Evolutionary conservation across 1,140 invertebrate species (phyloP), one percentile per base, ranked within the genome.

Genomic region (Mya arenaria): DNA sequence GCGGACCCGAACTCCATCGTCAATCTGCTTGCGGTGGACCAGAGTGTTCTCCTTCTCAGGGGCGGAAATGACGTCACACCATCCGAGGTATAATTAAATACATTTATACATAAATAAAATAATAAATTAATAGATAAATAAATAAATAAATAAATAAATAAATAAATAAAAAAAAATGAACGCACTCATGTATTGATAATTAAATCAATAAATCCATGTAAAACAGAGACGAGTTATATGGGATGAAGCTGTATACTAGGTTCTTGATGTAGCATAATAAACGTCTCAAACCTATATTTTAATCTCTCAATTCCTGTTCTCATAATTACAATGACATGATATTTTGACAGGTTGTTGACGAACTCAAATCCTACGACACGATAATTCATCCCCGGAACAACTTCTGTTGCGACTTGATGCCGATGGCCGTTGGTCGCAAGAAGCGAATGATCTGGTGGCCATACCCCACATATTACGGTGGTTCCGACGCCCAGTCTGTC

Each of bases 1-100:
- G 95, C 97, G 0, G 96, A 96, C 89, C 96, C 97, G 4, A 96
- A 97, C 90, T 98, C 97, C 0, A 96, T 96, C 87, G 95, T 99
- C 78, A 97, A 96, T 66, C 90, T 99, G n/a, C 94, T 98, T 88
- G 96, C 96, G 3, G 95, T 99, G 15, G 98, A 99, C 93, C 96
- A 98, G 91, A 97, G 97, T 93, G 96, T 97, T 0, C 90, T 96
- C 0, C 89, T 96, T 0, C 91, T 98, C 4, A 95, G 96, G 88
- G 90, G 92, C 62, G 94, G 95, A 79, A 95, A 95, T 91, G 95
- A 95, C 87, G 94, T 95, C 62, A 94, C 94, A 41, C 88, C 93
- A 80, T 90, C 93, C 48, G 90, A 94, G 93, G 93, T 90, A 52
- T 52, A 23, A 17, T n/a, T 52, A n/a, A 4, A 52, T 52, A 52